phyloP scores from a whole-genome alignment of 2,888 invertebrate genomes.

The Uropetala carovei region DNA sequence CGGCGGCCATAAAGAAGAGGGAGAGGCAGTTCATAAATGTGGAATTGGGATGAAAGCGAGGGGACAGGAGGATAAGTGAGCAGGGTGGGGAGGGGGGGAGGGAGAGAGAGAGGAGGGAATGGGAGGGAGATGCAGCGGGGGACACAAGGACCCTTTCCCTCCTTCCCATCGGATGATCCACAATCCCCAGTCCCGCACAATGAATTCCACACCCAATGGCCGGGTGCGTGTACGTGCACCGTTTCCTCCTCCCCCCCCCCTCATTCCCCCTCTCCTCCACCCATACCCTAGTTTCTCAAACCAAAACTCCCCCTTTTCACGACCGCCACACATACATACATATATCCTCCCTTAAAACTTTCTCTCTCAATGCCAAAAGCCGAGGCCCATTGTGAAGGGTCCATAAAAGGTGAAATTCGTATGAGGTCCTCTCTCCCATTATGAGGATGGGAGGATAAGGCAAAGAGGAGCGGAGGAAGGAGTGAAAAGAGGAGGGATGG shows the following conservation, averaged over 20 bases:
- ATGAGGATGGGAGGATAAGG: neutral
- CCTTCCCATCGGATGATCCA: neutral
- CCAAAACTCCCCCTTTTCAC: conserved; percentile 1
- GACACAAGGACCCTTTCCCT: neutral
- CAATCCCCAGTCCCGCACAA: conserved; percentile 23
- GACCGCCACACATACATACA: neutral
- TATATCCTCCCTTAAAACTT: conserved; percentile 38
- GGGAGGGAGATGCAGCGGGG: neutral
- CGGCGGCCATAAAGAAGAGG: neutral
- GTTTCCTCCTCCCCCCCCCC: neutral
- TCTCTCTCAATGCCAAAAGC: conserved; percentile 36
- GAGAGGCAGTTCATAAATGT: conserved; percentile 7
- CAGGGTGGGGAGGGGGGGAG: neutral
- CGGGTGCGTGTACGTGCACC: neutral
- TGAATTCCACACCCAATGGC: neutral
- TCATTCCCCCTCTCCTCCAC: neutral
- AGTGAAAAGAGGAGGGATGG: neutral
- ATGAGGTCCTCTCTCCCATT: neutral
- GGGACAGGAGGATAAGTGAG: neutral
- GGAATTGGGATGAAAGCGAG: neutral
- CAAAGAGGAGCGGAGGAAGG: neutral
- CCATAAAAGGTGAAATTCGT: conserved; percentile 59
- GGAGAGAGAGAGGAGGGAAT: neutral
- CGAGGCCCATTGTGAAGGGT: neutral
- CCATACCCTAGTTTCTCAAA: neutral